Evolutionary conservation across 1,140 invertebrate genomes (phyloP), one percentile per base, ranked within the genome.

Genomic region (Ericerus pela): DNA sequence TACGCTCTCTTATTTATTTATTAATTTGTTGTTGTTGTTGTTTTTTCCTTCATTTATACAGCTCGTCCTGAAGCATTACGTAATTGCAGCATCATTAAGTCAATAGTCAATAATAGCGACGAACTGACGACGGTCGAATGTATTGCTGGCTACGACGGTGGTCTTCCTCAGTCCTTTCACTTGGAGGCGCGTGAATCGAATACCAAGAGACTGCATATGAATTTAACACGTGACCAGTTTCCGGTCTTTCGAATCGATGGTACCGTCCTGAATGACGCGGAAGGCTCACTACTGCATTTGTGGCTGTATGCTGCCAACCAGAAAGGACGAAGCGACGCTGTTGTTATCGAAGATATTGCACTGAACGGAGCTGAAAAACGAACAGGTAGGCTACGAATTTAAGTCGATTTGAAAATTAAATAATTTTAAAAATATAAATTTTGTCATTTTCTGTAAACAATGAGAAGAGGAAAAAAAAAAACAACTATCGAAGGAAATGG

Each of bases 301-400:
- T 76, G 85, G 51, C 79, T 87, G 55, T 92, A 89, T 67, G 84
- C 88, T 31, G 78, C 80, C 60, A 94, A 94, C 71, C 79, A 82
- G 29, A 92, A 92, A 69, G 89, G 88, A 41, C 78, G 81, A 56
- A 88, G 86, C 59, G 85, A 88, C 63, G 76, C 79, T 18, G 77
- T 82, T 53, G 73, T 87, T 0, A 72, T 93, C 12, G 85, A 90
- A 65, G 86, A 88, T 64, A 85, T 88, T 62, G 82, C 85, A 55
- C 79, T 90, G 62, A 84, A 85, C 66, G 86, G 88, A 68, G 84
- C 88, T 3, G 87, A 88, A 62, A 88, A 84, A 66, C 77, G 85
- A 65, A 80, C 84, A 70, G 85, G 87, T 89, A 75, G 73, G 68
- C n/a, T n/a, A n/a, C n/a, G n/a, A n/a, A 54, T 27, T 41, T 51